phyloP scores from a whole-genome alignment of 2,888 invertebrate species.

The Mesorhabditis spiculigera region DNA sequence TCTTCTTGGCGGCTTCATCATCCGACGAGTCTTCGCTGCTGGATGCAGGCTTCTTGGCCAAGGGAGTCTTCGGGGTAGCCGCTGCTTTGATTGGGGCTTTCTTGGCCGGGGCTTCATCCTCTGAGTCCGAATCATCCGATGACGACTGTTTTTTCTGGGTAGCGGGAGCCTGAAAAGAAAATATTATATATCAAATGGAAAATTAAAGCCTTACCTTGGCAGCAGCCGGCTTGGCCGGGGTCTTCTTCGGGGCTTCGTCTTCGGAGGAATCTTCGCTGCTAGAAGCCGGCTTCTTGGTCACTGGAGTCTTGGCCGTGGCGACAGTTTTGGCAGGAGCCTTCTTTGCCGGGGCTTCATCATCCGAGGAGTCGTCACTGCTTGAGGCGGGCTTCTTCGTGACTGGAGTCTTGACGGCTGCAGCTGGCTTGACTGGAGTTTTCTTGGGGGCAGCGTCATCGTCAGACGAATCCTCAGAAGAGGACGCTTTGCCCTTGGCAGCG shows the following conservation, averaged over 20 bases:
- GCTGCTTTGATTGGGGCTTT: conserved; percentile 9
- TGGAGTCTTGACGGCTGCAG: conserved; percentile 7
- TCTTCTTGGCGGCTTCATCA: conserved; percentile 20
- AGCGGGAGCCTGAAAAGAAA: background rate
- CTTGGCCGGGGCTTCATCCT: conserved; percentile 7
- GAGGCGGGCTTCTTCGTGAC: background rate
- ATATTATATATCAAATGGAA: too few species aligned
- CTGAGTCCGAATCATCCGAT: conserved; percentile 13
- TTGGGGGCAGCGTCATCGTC: background rate
- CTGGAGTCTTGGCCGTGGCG: conserved; percentile 8
- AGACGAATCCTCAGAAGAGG: background rate
- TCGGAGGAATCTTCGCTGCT: background rate
- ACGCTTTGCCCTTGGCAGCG: too few species aligned
- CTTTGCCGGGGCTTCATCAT: conserved; percentile 7
- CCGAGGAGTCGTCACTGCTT: background rate
- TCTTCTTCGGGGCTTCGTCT: conserved; percentile 12
- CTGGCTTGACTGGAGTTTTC: background rate
- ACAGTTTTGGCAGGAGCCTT: conserved; percentile 15
- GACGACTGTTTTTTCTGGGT: conserved; percentile 11
- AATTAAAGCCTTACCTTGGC: background rate
- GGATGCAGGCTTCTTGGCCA: conserved; percentile 10
- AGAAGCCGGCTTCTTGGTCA: background rate
- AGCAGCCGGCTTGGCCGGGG: conserved; percentile 14
- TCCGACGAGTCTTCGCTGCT: conserved; percentile 19
- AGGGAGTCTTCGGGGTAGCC: conserved; percentile 16